phyloP scores from a whole-genome alignment of 2,888 invertebrate genomes.

The Acleris holmiana region DNA sequence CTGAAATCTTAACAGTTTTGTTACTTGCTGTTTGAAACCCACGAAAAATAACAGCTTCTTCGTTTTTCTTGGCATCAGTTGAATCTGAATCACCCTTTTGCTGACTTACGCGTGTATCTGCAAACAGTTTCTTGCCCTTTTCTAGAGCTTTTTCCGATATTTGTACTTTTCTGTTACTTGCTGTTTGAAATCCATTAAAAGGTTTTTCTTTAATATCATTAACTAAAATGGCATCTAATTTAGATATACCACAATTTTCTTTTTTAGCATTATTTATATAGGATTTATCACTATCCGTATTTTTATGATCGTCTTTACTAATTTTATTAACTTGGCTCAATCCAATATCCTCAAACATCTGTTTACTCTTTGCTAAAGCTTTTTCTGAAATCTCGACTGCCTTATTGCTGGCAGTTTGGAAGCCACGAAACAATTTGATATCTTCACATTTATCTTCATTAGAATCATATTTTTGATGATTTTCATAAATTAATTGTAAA shows the following conservation, averaged over 20 bases:
- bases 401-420: constrained; percentile 41
- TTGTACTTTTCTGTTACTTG: constrained; percentile 55
- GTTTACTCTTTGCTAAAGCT: constrained; percentile 54
- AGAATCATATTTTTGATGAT: too few relatives aligned
- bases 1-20: constrained; percentile 54
- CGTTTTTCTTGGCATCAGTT: not conserved
- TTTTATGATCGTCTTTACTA: too few relatives aligned
- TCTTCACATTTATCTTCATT: too few relatives aligned
- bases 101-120: constrained; percentile 35
- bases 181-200: constrained; percentile 58
- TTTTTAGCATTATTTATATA: too few relatives aligned
- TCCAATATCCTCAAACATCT: constrained; percentile 5
- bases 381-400: constrained; percentile 50
- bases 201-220: constrained; percentile 7
- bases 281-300: too few relatives aligned
- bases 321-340: too few relatives aligned
- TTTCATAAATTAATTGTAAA: too few relatives aligned
- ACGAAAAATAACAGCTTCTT: constrained; percentile 21
- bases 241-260: constrained; percentile 41
- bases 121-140: constrained; percentile 47
- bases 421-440: too few relatives aligned
- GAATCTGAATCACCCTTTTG: not conserved
- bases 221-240: constrained; percentile 41
- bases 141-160: constrained; percentile 49
- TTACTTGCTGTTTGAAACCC: constrained; percentile 63